These are phyloP conservation scores for Brevimyrus niger DNA, from an alignment of 2,113 vertebrate genomes.

Conservation along the genomic window DNA sequence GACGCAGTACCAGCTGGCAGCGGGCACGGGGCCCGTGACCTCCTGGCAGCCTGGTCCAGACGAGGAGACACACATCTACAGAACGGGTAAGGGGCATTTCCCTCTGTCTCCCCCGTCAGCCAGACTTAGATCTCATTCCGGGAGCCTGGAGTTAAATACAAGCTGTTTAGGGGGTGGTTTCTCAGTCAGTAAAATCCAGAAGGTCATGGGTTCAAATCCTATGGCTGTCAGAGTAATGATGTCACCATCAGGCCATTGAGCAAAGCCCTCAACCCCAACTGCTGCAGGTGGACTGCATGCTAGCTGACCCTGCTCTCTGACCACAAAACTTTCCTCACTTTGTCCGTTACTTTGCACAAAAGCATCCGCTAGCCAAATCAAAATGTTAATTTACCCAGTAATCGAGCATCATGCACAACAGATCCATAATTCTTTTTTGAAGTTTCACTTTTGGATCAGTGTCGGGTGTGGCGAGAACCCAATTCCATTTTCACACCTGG, in stretches of 20 bases:
- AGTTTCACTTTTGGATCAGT: neutral
- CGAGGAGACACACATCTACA: constrained; percentile 67
- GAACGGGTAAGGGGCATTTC: constrained; percentile 51
- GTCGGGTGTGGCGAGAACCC: neutral
- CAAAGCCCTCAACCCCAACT: neutral
- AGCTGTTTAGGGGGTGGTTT: neutral
- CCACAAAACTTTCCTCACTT: neutral
- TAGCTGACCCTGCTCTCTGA: neutral
- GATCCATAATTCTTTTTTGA: neutral
- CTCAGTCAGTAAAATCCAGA: neutral
- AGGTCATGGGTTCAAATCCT: neutral
- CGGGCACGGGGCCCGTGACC: constrained; percentile 66
- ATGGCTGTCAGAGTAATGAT: neutral
- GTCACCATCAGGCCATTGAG: neutral
- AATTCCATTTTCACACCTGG: neutral
- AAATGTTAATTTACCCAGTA: neutral
- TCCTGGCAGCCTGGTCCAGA: constrained; percentile 72
- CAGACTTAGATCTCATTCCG: neutral
- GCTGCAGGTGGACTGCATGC: neutral
- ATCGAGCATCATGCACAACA: neutral
- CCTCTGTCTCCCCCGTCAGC: neutral
- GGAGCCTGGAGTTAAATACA: neutral
- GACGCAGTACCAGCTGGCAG: constrained; percentile 78
- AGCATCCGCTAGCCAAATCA: neutral
- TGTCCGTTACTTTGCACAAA: neutral